These are phyloP conservation scores for Melinaea menophilus DNA, from an alignment of 2,888 invertebrate genomes.

Conservation along the genomic window DNA sequence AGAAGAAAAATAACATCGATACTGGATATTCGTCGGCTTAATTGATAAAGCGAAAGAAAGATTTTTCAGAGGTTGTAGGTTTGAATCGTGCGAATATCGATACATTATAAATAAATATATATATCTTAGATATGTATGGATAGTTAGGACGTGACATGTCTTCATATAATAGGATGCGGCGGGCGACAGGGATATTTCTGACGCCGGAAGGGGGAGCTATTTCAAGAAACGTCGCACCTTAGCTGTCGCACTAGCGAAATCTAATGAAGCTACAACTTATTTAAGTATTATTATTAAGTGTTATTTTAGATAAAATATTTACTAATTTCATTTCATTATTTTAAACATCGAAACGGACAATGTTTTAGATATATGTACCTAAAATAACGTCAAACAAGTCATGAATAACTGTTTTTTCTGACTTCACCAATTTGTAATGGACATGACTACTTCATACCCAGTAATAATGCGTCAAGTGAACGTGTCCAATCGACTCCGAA, in stretches of 20 bases:
- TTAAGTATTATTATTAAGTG: not conserved
- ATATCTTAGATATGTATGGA: not conserved
- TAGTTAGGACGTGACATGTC: slow-evolving; percentile 5
- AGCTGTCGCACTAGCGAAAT: slow-evolving; percentile 13
- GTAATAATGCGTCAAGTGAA: slow-evolving; percentile 14
- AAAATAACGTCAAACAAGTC: no score
- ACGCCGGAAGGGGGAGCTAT: slow-evolving; percentile 51
- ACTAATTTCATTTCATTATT: no score
- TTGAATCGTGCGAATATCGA: no score
- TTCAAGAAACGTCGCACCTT: slow-evolving; percentile 41
- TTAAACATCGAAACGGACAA: no score
- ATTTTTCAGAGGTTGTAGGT: no score
- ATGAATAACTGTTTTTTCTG: not conserved
- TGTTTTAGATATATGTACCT: no score
- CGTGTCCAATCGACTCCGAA: slow-evolving; percentile 18
- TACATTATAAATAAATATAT: not conserved
- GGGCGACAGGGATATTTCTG: slow-evolving; percentile 42
- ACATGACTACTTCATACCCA: not conserved
- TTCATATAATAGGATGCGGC: slow-evolving; percentile 17
- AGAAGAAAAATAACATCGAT: no score
- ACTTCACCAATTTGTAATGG: not conserved
- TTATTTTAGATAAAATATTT: not conserved
- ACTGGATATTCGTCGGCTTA: no score
- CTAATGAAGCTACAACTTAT: slow-evolving; percentile 1
- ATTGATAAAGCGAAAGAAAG: no score